Base-by-base conservation (phyloP, 2,888 invertebrate genomes). In the Drosophila melanosoma region DNA sequence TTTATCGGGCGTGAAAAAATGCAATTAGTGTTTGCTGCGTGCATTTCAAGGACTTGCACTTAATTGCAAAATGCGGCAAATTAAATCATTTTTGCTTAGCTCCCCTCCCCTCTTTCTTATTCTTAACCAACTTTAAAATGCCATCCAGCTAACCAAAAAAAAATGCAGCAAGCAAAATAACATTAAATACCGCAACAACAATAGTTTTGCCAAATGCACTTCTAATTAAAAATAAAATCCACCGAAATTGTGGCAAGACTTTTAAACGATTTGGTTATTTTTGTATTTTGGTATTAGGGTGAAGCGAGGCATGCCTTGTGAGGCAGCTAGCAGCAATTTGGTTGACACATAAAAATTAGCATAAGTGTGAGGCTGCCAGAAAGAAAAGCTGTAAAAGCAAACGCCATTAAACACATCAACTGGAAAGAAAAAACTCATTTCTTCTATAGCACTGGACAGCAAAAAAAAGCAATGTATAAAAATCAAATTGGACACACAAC, bases 211-310 rank as follows among this genome's bases (percentile, higher is more conserved):
- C 71, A 79, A 89, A 85, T 89, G 83, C 79, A 87, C 90, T 92
- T 92, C 92, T 92, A 92, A 92, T 92, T 92, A 91, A 86, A 86
- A 87, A 85, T 90, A 91, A 91, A 90, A 91, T 91, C 89, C 83
- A 82, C 87, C 82, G 90, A 90, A 87, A 82, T 88, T 85, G 90
- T 89, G 59, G 57, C 52, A 54, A 53, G 51, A 65, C 60, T 26
- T 64, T 61, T 26, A 58, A 67, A 67, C 67, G 74, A 66, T 51
- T 56, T 56, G 65, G 73, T 59, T 49, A 17, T 49, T 64, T 52
- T 42, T 20, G 7, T 49, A 17, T 49, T 64, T 52, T 42, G 15
- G 7, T 45, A 52, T 65, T 58, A 61, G n/a, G 49, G 40, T 11
- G 17, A 36, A 59, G 12, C 2, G 56, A 42, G 48, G 64, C 48